phyloP scores from a whole-genome alignment of 2,888 invertebrate species.

The Drosophila sordidula region DNA sequence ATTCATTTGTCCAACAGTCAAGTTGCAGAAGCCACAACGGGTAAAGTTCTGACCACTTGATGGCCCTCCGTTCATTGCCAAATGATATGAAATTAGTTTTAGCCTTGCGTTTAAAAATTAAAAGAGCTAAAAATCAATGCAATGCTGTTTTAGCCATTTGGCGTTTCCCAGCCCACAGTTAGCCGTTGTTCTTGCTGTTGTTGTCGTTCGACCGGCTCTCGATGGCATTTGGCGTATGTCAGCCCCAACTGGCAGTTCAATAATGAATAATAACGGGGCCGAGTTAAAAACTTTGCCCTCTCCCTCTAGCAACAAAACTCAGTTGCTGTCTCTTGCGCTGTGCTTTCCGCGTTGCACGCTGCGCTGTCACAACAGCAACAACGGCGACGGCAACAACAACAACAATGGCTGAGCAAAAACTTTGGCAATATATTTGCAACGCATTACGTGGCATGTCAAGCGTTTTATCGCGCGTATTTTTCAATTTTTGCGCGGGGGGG shows the following conservation, averaged over 20 bases:
- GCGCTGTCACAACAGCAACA: slow-evolving; percentile 67
- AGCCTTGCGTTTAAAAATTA: slow-evolving; percentile 68
- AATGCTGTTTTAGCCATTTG: slow-evolving; percentile 45
- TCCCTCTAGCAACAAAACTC: slow-evolving; percentile 12
- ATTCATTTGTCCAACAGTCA: slow-evolving; percentile 49
- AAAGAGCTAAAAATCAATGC: slow-evolving; percentile 56
- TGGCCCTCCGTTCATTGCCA: slow-evolving; percentile 57
- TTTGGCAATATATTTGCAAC: slow-evolving; percentile 80
- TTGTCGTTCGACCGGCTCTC: slow-evolving; percentile 24
- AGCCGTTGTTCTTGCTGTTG: slow-evolving; percentile 8
- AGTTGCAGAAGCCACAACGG: slow-evolving; percentile 22
- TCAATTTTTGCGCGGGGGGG: slow-evolving; percentile 66
- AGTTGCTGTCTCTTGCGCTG: slow-evolving; percentile 29
- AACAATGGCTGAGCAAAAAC: slow-evolving; percentile 56
- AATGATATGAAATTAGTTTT: slow-evolving; percentile 77
- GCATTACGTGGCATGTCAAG: slow-evolving; percentile 81
- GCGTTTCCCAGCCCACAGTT: slow-evolving; percentile 11
- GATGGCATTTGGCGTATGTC: slow-evolving; percentile 73
- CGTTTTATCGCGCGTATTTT: slow-evolving; percentile 81
- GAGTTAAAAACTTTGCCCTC: slow-evolving; percentile 65
- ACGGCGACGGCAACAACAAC: slow-evolving; percentile 22
- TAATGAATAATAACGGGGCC: slow-evolving; percentile 78
- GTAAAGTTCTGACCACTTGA: slow-evolving; percentile 42
- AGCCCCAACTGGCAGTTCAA: slow-evolving; percentile 76
- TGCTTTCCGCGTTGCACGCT: slow-evolving; percentile 54